These are phyloP conservation scores for Indicator maculatus DNA, from an alignment of 2,113 vertebrate species.

Conservation along the genomic window DNA sequence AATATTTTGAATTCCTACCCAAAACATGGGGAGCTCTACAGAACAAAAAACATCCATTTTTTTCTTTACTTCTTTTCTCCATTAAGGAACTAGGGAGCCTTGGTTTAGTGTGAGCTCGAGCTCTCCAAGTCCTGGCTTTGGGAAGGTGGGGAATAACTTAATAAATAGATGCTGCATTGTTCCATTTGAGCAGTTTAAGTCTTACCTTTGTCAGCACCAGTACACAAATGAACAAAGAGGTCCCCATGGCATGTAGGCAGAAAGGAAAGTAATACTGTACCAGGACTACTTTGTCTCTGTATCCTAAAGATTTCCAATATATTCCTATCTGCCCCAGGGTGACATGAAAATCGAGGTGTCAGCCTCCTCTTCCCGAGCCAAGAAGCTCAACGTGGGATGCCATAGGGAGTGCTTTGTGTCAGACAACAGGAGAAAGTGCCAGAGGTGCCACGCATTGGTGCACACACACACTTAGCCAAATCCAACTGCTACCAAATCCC, in stretches of 20 bases:
- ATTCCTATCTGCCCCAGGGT: background rate
- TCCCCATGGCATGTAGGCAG: constrained; percentile 26
- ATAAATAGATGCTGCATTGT: constrained; percentile 43
- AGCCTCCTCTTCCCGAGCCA: constrained; percentile 14
- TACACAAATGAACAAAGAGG: constrained; percentile 18
- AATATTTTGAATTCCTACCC: constrained; percentile 10
- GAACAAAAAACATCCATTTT: background rate
- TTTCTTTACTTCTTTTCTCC: background rate
- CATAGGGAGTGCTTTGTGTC: background rate
- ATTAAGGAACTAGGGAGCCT: background rate
- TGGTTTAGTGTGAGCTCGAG: constrained; percentile 15
- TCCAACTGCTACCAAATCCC: background rate
- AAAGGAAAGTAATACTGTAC: constrained; percentile 64
- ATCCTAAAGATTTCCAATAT: background rate
- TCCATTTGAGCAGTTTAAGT: constrained; percentile 22
- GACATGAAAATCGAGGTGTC: background rate
- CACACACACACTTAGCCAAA: background rate
- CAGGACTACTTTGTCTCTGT: background rate
- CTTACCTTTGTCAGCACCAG: constrained; percentile 60
- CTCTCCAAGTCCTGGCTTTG: constrained; percentile 26
- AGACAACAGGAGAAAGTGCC: background rate
- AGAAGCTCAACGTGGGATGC: background rate
- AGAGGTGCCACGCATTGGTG: background rate
- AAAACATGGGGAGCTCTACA: constrained; percentile 35
- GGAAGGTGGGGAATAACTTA: background rate